Evolutionary conservation across 2,797 vertebrate species (phyloP).

Genomic region (Triplophysa yarkandensis): DNA sequence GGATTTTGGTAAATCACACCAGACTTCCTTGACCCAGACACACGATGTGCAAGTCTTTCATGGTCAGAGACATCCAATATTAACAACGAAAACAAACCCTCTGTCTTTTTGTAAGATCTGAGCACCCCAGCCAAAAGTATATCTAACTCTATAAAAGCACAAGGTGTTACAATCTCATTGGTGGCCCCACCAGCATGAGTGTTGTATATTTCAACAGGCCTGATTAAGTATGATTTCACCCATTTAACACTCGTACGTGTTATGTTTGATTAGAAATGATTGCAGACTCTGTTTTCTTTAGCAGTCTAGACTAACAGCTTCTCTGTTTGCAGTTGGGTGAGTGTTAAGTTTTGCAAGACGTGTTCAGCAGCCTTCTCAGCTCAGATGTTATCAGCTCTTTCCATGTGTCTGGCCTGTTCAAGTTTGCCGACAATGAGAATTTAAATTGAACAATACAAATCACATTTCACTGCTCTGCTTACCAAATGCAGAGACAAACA

Average conservation of each 20-base stretch:
- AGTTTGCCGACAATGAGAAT: conserved; percentile 52
- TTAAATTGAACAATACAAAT: conserved; percentile 58
- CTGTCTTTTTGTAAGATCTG: conserved; percentile 44
- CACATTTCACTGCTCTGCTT: conserved; percentile 64
- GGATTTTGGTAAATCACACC: neutral
- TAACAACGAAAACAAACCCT: conserved; percentile 54
- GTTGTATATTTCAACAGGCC: conserved; percentile 50
- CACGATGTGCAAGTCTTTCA: neutral
- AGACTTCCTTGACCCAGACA: neutral
- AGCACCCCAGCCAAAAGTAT: conserved; percentile 54
- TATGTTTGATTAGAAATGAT: conserved; percentile 61
- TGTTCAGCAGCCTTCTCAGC: conserved; percentile 7
- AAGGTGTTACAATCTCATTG: conserved; percentile 2
- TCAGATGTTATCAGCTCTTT: conserved; percentile 48
- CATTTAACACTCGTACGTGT: conserved; percentile 63
- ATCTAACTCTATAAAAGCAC: conserved; percentile 56
- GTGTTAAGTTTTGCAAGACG: neutral
- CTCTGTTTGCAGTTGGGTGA: conserved; percentile 53
- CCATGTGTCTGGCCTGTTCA: conserved; percentile 66
- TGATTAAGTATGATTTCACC: conserved; percentile 62
- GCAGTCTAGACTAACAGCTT: conserved; percentile 44
- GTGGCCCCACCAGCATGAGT: neutral
- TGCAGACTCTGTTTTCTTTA: conserved; percentile 54
- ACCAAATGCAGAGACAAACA: conserved; percentile 67
- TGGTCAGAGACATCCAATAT: conserved; percentile 44